A percentile compares a stretch with the other conserved stretches of the same genome.
Evolutionary conservation across 2,113 vertebrate species (phyloP).

Genomic region (Cynoglossus semilaevis): DNA sequence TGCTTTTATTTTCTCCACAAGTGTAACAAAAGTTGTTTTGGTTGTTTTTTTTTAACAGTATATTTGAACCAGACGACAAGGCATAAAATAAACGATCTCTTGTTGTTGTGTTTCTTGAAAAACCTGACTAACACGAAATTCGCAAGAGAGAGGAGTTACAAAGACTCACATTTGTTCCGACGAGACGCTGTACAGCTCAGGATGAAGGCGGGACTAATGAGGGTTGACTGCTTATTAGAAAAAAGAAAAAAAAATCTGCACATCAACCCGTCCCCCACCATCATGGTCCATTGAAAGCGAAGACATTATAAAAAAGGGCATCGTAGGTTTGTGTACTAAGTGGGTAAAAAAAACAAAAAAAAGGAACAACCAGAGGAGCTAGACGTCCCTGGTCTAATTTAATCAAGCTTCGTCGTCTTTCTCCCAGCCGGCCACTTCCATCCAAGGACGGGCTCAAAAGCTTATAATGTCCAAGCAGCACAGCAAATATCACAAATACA

Average conservation of each 20-base stretch:
- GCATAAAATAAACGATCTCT: slow-evolving; percentile 61
- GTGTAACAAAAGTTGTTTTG: slow-evolving; percentile 69
- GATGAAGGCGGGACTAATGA: slow-evolving; percentile 33
- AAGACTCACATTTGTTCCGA: slow-evolving; percentile 70
- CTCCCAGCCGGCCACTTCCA: slow-evolving; percentile 14
- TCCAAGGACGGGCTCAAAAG: slow-evolving; percentile 33
- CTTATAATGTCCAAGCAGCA: slow-evolving; percentile 33
- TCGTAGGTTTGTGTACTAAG: slow-evolving; percentile 30
- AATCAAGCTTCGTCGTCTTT: slow-evolving; percentile 9
- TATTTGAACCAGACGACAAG: slow-evolving; percentile 64
- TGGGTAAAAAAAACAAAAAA: slow-evolving; percentile 25
- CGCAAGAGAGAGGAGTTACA: slow-evolving; percentile 55
- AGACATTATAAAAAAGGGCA: slow-evolving; percentile 51
- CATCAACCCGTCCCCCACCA: slow-evolving; percentile 22
- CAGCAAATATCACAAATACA: slow-evolving; percentile 35
- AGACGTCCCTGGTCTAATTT: slow-evolving; percentile 10
- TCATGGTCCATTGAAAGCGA: slow-evolving; percentile 40
- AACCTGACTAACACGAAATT: slow-evolving; percentile 60
- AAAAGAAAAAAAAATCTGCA: slow-evolving; percentile 28
- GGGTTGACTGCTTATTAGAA: slow-evolving; percentile 38
- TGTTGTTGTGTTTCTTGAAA: slow-evolving; percentile 51
- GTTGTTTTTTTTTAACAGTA: slow-evolving; percentile 59
- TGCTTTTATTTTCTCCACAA: slow-evolving; percentile 64
- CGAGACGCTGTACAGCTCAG: slow-evolving; percentile 63
- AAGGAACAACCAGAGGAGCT: slow-evolving; percentile 44